These are phyloP conservation scores for Scaptomyza cyrtandrae DNA, from an alignment of 2,888 invertebrate genomes.

Conservation along the genomic window DNA sequence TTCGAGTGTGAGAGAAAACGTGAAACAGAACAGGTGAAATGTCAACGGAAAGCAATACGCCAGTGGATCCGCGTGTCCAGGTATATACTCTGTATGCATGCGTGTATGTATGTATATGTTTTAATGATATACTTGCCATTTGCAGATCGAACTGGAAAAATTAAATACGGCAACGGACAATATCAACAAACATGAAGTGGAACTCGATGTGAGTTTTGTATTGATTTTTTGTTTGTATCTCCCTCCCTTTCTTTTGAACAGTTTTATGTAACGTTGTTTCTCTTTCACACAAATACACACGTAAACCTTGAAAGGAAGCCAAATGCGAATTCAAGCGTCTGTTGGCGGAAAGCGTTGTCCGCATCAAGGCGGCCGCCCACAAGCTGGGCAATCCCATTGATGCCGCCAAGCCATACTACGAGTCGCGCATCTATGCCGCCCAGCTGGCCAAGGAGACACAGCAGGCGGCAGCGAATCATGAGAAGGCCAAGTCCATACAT, in stretches of 20 bases:
- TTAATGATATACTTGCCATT: neutral
- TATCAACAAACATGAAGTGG: constrained; percentile 95
- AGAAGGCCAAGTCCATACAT: constrained; percentile 95
- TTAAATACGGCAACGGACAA: constrained; percentile 96
- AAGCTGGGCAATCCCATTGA: constrained; percentile 94
- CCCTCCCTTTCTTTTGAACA: neutral
- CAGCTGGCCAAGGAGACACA: constrained; percentile 94
- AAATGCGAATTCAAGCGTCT: constrained; percentile 92
- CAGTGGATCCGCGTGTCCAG: constrained; percentile 93
- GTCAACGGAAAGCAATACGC: constrained; percentile 86
- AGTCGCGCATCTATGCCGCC: constrained; percentile 92
- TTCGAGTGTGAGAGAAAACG: constrained; percentile 7
- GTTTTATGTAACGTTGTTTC: constrained; percentile 31
- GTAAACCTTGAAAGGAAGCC: constrained; percentile 87
- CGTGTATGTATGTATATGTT: neutral
- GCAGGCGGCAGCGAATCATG: constrained; percentile 89
- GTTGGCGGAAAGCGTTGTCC: constrained; percentile 92
- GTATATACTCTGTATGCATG: constrained; percentile 84
- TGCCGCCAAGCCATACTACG: constrained; percentile 95
- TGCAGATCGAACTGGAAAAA: constrained; percentile 93
- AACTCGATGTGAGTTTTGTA: constrained; percentile 89
- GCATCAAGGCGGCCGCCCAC: constrained; percentile 91
- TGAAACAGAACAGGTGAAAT: constrained; percentile 59
- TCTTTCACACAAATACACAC: neutral
- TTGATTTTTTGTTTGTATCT: constrained; percentile 53